A percentile compares a stretch with the other conserved stretches of the same genome.
These are phyloP conservation scores for Onychostoma macrolepis DNA, from an alignment of 2,113 vertebrate species.

Conservation along the genomic window DNA sequence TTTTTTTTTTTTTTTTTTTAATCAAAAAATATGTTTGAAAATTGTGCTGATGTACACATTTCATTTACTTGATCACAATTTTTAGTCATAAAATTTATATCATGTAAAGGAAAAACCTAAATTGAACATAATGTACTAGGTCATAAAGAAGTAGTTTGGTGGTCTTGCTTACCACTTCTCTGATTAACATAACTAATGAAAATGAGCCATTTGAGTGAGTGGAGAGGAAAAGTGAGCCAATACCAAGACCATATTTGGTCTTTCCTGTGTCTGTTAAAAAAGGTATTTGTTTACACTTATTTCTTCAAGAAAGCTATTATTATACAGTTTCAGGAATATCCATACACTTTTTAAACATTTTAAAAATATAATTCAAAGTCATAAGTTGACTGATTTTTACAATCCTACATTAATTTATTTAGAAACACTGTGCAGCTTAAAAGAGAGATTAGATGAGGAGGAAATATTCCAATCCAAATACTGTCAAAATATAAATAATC, in stretches of 20 bases:
- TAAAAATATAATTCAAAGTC: background rate
- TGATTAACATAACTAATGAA: constrained; percentile 3
- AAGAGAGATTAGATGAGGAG: background rate
- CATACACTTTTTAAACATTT: background rate
- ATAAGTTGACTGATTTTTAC: background rate
- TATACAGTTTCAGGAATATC: background rate
- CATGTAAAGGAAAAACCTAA: background rate
- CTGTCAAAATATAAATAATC: background rate
- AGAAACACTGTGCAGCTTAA: background rate
- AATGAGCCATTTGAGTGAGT: background rate
- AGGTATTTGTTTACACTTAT: constrained; percentile 32
- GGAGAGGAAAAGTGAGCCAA: background rate
- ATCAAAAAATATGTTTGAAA: background rate
- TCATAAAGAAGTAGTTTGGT: constrained; percentile 27
- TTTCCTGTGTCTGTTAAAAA: background rate
- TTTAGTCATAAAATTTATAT: background rate
- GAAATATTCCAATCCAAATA: background rate
- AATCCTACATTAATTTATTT: background rate
- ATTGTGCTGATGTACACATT: background rate
- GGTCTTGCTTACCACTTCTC: background rate
- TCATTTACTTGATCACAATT: background rate
- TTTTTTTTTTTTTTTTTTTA: background rate
- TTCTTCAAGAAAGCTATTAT: constrained; percentile 29
- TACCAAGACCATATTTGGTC: background rate
- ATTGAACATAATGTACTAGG: background rate